Evolutionary conservation across 2,113 vertebrate genomes (phyloP).

Genomic region (Tragelaphus buxtoni): DNA sequence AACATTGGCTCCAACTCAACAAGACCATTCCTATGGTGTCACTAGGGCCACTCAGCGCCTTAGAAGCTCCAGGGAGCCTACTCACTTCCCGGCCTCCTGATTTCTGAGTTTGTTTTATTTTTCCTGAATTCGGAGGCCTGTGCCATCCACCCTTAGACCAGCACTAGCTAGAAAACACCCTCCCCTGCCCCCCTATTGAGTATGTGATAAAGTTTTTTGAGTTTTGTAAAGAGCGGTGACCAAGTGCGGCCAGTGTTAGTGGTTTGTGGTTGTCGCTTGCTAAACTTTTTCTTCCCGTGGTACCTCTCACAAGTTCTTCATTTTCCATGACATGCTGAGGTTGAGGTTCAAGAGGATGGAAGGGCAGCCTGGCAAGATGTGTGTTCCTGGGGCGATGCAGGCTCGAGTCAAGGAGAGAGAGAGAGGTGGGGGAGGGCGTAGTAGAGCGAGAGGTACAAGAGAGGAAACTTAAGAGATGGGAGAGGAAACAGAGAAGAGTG

Average conservation of each 20-base stretch:
- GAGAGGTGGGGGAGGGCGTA: not conserved
- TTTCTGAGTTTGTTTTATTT: conserved; percentile 44
- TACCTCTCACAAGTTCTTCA: not conserved
- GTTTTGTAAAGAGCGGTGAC: conserved; percentile 8
- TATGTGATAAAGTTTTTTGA: not conserved
- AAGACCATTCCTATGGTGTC: not conserved
- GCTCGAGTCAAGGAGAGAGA: not conserved
- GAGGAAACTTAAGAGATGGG: not conserved
- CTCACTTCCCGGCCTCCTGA: not conserved
- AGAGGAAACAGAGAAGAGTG: not conserved
- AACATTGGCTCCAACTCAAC: not conserved
- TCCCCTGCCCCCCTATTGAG: not conserved
- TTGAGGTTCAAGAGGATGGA: not conserved
- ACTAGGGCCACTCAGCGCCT: not conserved
- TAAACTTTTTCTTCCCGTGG: conserved; percentile 25
- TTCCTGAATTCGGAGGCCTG: not conserved
- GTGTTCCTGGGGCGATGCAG: not conserved
- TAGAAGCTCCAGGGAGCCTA: not conserved
- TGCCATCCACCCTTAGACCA: not conserved
- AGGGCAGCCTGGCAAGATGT: not conserved
- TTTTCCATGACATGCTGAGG: conserved; percentile 49
- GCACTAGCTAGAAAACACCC: not conserved
- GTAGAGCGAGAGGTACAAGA: not conserved
- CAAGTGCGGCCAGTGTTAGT: not conserved
- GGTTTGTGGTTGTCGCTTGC: conserved; percentile 48